Evolutionary conservation across 64 coral and sea anemone genomes (phyloP).

Genomic region (Montipora capricornis): DNA sequence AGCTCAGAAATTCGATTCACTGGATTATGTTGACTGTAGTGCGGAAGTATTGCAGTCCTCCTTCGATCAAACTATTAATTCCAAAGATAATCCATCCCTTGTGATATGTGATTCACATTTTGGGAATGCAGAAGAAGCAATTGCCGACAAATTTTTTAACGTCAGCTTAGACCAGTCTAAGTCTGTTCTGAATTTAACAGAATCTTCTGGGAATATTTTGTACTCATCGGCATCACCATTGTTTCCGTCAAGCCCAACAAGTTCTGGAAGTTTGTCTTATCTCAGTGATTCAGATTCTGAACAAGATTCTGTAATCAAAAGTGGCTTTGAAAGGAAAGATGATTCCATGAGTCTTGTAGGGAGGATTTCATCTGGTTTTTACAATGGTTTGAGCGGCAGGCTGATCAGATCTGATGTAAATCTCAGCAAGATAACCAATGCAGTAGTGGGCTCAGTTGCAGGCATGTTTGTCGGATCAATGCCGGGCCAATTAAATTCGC

Average conservation of each 20-base stretch:
- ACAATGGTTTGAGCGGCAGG: constrained; percentile 11
- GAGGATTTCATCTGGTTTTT: not conserved
- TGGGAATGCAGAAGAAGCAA: constrained; percentile 2
- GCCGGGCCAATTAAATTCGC: constrained; percentile 32
- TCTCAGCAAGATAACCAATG: constrained; percentile 86
- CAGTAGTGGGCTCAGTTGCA: constrained; percentile 85
- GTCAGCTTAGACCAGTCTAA: not conserved
- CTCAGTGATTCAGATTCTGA: constrained; percentile 78
- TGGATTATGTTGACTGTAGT: not conserved
- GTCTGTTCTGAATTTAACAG: constrained; percentile 17
- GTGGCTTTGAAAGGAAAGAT: constrained; percentile 13
- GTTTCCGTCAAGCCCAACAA: constrained; percentile 24
- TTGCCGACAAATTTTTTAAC: not conserved
- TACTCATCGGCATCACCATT: constrained; percentile 13
- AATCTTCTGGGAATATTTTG: constrained; percentile 15
- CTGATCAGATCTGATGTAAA: constrained; percentile 78
- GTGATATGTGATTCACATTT: constrained; percentile 58
- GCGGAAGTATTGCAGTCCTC: too few relatives aligned
- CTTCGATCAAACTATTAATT: not conserved
- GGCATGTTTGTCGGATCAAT: constrained; percentile 81
- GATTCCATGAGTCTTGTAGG: not conserved
- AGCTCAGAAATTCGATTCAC: not conserved
- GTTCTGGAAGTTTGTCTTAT: constrained; percentile 27
- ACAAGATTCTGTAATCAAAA: constrained; percentile 22
- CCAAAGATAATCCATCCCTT: not conserved